Evolutionary conservation across 2,797 vertebrate species (phyloP), one percentile per base, ranked within the genome.

Genomic region (Thripadectes ignobilis): DNA sequence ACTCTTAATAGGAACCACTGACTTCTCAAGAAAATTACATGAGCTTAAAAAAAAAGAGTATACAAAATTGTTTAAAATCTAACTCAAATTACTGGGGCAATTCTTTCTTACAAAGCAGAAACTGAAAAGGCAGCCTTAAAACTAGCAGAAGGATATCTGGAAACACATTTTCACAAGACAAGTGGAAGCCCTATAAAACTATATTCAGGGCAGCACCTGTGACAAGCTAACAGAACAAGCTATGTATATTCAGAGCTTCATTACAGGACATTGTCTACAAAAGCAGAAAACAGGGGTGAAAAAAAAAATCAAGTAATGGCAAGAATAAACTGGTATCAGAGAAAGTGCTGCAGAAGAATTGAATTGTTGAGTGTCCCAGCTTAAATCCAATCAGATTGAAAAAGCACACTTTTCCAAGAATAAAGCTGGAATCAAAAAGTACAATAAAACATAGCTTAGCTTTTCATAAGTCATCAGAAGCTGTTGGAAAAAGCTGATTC

Each of bases 81-180:
- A 85, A 88, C 79, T 92, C 61, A 71, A 43, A 86, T 90, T 92
- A 86, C 83, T 80, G 41, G 58, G 38, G 27, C 14, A 48, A 41
- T 88, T 63, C 51, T 74, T 89, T 91, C 88, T 74, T 81, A 77
- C 27, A 26, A 92, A 86, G 83, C 83, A 90, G 62, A 81, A 93
- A 93, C 26, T 63, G 85, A 91, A 79, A 81, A 92, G 45, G 12
- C 48, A 79, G 34, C 11, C 43, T 95, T 69, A 49, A 65, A 89
- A 84, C 22, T 26, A 45, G 39, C 38, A 61, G 59, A 83, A 77
- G 30, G n/a, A 58, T 68, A 69, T 49, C 43, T 63, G n/a, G n/a
- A 36, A 80, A 46, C 18, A 45, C 14, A 23, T 39, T 71, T 91
- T 38, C 46, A 32, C 22, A 27, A 29, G n/a, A 65, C 46, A 78